A percentile compares a stretch with the other conserved stretches of the same genome.
Evolutionary conservation across 2,113 vertebrate genomes (phyloP).

Genomic region (Mormyrus lacerda): DNA sequence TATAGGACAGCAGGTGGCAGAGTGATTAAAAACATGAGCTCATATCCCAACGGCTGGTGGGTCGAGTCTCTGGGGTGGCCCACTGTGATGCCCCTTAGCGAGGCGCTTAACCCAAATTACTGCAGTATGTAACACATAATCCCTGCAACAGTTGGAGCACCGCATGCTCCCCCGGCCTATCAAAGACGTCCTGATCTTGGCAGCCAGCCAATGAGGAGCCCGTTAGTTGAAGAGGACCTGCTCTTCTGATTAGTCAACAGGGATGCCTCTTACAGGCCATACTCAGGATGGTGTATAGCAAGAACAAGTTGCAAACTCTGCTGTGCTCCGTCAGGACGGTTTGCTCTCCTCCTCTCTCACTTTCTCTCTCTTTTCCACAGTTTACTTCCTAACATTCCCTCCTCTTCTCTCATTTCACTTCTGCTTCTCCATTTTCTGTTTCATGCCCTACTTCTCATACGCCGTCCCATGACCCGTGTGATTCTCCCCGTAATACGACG

Average conservation of each 20-base stretch:
- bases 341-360: neutral
- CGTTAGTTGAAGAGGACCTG: neutral
- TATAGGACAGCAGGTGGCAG: neutral
- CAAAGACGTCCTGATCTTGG: neutral
- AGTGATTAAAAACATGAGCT: neutral
- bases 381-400: neutral
- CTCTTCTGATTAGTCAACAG: neutral
- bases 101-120: neutral
- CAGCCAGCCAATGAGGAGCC: neutral
- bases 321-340: neutral
- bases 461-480: neutral
- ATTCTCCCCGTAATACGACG: neutral
- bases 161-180: neutral
- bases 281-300: neutral
- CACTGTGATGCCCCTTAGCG: neutral
- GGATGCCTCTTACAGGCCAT: neutral
- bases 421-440: neutral
- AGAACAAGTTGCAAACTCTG: neutral
- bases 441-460: neutral
- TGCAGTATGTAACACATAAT: neutral
- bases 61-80: neutral
- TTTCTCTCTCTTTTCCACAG: neutral
- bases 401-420: neutral
- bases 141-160: neutral
- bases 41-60: neutral